These are phyloP conservation scores for Toxostoma redivivum DNA, from an alignment of 2,113 vertebrate genomes.

Conservation along the genomic window DNA sequence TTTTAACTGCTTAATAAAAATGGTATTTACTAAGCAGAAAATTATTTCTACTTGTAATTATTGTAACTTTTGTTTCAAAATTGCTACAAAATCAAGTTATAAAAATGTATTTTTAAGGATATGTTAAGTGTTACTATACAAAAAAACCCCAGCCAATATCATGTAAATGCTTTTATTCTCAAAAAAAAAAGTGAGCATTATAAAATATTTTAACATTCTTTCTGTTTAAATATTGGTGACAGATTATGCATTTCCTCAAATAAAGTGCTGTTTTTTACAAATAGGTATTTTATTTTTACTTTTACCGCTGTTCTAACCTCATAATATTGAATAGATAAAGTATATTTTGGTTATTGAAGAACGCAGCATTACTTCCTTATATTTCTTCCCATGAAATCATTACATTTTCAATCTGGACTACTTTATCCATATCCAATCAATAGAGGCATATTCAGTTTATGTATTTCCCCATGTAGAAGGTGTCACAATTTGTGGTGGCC, in stretches of 20 bases:
- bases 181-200: not conserved
- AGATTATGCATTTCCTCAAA: conserved; percentile 22
- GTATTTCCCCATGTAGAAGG: not conserved
- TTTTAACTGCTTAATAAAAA: not conserved
- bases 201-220: conserved; percentile 37
- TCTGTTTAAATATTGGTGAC: conserved; percentile 24
- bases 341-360: not conserved
- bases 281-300: not conserved
- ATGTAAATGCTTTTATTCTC: conserved; percentile 26
- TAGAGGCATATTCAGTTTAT: not conserved
- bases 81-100: not conserved
- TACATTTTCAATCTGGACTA: not conserved
- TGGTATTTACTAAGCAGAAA: not conserved
- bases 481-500: not conserved
- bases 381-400: not conserved
- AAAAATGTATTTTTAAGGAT: not conserved
- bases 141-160: not conserved
- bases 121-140: not conserved
- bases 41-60: not conserved
- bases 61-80: not conserved
- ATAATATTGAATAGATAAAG: not conserved
- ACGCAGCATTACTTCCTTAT: not conserved
- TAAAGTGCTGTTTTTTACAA: conserved; percentile 51
- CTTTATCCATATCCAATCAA: not conserved
- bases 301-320: not conserved